Evolutionary conservation across 2,797 vertebrate species (phyloP).

Genomic region (Sparidentex hasta): DNA sequence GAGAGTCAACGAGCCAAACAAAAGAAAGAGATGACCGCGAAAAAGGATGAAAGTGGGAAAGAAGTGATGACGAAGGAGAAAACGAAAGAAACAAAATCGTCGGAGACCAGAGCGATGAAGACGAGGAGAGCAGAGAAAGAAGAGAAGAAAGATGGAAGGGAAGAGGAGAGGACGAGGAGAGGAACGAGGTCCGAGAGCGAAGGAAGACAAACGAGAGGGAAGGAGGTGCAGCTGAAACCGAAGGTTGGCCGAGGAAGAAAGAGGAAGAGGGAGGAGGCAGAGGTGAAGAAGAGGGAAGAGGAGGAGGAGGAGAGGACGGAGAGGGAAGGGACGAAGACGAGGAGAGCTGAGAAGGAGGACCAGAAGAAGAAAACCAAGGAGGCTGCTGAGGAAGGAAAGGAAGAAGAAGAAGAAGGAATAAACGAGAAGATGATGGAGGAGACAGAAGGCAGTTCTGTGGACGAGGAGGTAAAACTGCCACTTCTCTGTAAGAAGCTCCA

Average conservation of each 20-base stretch:
- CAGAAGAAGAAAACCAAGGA: background rate
- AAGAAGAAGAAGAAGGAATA: too few species aligned
- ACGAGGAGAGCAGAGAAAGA: slow-evolving; percentile 8
- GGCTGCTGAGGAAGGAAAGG: background rate
- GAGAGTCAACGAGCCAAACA: background rate
- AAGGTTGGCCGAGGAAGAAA: background rate
- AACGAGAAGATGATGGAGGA: background rate
- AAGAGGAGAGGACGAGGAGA: background rate
- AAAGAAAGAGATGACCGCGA: background rate
- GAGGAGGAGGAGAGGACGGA: background rate
- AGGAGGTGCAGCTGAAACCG: background rate
- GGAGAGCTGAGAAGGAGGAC: background rate
- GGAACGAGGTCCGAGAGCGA: background rate
- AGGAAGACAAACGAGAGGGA: background rate
- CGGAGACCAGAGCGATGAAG: slow-evolving; percentile 14
- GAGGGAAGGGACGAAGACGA: background rate
- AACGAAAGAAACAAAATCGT: background rate
- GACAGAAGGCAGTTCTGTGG: background rate
- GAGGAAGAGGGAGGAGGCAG: background rate
- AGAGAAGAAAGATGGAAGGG: background rate
- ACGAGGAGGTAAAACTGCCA: slow-evolving; percentile 50
- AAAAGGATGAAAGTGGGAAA: background rate
- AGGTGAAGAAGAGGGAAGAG: background rate
- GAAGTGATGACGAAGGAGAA: background rate
- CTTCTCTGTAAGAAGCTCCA: too few species aligned